Percentiles rank a stretch among this genome's conserved stretches.
These are phyloP conservation scores for Hypsibius dujardini DNA, from an alignment of 1,140 invertebrate genomes.

Conservation along the genomic window DNA sequence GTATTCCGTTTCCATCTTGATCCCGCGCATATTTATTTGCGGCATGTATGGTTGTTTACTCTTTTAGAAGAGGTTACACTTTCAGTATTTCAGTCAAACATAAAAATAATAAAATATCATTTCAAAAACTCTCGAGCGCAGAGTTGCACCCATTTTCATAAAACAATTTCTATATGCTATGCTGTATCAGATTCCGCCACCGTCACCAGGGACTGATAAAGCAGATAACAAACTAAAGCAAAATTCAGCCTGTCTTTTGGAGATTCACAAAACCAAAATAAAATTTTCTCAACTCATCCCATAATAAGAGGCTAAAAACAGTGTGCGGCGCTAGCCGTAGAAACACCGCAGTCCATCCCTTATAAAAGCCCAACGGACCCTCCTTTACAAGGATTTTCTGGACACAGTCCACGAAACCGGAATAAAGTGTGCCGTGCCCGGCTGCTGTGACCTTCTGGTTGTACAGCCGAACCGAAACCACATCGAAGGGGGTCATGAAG, in stretches of 20 bases:
- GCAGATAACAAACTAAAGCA: too few relatives aligned
- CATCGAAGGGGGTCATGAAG: constrained; percentile 72
- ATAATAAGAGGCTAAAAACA: constrained; percentile 59
- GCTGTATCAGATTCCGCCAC: too few relatives aligned
- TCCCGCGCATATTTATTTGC: too few relatives aligned
- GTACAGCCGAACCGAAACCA: constrained; percentile 67
- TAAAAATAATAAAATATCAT: too few relatives aligned
- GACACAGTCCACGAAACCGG: constrained; percentile 50
- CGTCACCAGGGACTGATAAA: too few relatives aligned
- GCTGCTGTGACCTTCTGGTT: constrained; percentile 50
- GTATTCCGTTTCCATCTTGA: too few relatives aligned
- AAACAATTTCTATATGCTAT: too few relatives aligned
- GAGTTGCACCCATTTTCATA: too few relatives aligned
- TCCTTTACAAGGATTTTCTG: constrained; percentile 52
- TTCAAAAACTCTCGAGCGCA: too few relatives aligned
- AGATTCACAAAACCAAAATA: constrained; percentile 24
- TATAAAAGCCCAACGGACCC: constrained; percentile 58
- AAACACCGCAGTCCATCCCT: constrained; percentile 60
- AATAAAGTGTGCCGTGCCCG: constrained; percentile 44
- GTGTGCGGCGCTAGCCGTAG: constrained; percentile 63
- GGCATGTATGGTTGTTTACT: too few relatives aligned
- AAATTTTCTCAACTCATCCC: constrained; percentile 46
- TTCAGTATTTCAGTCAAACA: too few relatives aligned
- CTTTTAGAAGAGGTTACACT: too few relatives aligned
- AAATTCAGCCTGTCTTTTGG: background rate